Conservation (phyloP, 2,797 vertebrate genomes). For the Acanthiza pusilla region DNA sequence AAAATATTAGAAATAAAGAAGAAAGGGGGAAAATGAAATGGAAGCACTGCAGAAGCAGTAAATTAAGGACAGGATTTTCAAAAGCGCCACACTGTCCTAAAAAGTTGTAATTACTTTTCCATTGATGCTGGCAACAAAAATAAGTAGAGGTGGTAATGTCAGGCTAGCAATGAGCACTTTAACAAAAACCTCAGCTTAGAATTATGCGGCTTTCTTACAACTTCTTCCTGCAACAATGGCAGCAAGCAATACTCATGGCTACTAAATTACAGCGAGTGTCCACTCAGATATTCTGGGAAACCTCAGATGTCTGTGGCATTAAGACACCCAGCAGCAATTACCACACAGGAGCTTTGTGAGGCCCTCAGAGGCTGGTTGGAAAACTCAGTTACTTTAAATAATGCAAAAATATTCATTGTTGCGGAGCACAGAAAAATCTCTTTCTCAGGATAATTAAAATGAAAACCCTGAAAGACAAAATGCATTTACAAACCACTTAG, state of each 20-base stretch:
- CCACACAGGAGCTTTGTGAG: neutral
- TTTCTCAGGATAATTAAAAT: slow-evolving; percentile 16
- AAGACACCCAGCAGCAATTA: neutral
- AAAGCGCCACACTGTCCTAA: neutral
- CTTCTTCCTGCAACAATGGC: neutral
- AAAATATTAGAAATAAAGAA: neutral
- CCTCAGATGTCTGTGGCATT: neutral
- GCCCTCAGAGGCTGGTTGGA: neutral
- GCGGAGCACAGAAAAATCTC: neutral
- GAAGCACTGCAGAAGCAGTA: neutral
- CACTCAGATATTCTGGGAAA: neutral
- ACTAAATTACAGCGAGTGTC: neutral
- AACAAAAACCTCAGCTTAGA: neutral
- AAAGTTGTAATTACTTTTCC: neutral
- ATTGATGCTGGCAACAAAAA: neutral
- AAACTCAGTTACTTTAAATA: neutral
- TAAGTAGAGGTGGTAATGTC: neutral
- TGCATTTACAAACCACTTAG: neutral
- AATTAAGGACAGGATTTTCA: neutral
- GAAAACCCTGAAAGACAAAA: neutral
- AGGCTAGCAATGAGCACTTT: neutral
- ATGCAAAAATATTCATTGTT: neutral
- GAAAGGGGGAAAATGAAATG: neutral
- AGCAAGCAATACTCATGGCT: neutral
- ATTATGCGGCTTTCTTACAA: neutral